These are phyloP conservation scores for Alosa sapidissima DNA, from an alignment of 2,797 vertebrate species.

Conservation along the genomic window DNA sequence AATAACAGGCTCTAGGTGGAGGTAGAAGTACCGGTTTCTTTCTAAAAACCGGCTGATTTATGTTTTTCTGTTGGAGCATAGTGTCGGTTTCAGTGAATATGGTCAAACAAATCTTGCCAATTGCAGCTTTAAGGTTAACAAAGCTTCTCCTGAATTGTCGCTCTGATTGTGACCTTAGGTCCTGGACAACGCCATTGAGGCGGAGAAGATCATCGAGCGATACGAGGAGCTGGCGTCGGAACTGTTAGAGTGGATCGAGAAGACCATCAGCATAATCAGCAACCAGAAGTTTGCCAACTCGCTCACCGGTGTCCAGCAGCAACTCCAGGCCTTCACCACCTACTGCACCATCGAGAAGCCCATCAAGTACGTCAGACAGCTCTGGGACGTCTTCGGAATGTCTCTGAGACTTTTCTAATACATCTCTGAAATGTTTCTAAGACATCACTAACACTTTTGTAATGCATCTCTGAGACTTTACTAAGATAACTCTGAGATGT, in stretches of 20 bases:
- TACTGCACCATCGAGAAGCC: conserved; percentile 97
- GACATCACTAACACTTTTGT: background rate
- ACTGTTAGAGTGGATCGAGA: conserved; percentile 90
- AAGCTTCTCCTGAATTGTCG: background rate
- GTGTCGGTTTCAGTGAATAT: no score
- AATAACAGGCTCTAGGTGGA: no score
- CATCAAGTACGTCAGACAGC: conserved; percentile 77
- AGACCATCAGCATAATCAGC: conserved; percentile 85
- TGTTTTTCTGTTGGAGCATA: no score
- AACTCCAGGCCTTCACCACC: conserved; percentile 92
- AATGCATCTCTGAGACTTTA: background rate
- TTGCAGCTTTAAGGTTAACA: no score
- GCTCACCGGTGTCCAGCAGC: conserved; percentile 89
- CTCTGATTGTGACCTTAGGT: conserved; percentile 71
- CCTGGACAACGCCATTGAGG: conserved; percentile 87
- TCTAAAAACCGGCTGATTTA: no score
- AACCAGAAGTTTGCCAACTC: conserved; percentile 98
- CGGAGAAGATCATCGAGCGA: conserved; percentile 79
- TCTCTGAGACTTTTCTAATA: background rate
- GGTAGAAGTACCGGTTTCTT: no score
- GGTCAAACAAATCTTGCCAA: no score
- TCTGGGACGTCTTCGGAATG: background rate
- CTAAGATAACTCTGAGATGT: background rate
- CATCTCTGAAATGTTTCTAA: background rate
- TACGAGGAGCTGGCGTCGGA: conserved; percentile 86